Base-by-base conservation (phyloP, 1,140 invertebrate species). In the Dryas iulia region DNA sequence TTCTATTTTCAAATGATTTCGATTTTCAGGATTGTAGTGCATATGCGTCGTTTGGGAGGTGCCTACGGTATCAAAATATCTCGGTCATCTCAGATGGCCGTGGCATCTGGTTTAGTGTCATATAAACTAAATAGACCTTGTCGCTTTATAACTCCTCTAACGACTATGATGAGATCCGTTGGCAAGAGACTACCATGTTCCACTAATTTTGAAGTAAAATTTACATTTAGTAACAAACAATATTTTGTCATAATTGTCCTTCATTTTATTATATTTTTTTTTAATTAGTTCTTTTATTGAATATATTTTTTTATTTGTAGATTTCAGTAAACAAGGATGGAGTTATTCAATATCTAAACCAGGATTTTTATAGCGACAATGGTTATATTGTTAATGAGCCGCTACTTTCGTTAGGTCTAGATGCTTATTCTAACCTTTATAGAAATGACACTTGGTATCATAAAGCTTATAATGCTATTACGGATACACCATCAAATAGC, bases 401-500 rank as follows among this genome's bases (percentile, higher is more conserved):
- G 0, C 31, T 84, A 0, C 63, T 75, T 0, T 18, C 47, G 0
- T 61, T 77, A 8, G 67, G 70, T 5, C 21, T 73, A 8, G 66
- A 69, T 12, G 28, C 66, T 0, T 76, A 74, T 10, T 78, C 78
- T 1, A 88, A 85, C 57, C 94, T 94, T 60, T 96, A 96, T 71
- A 92, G 94, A 39, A 59, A 74, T 39, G 74, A 78, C 10, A 86
- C 93, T 65, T 95, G 95, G 94, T 79, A 92, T 59, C 74, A 94
- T 2, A 86, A 89, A 28, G 92, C 92, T 2, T 93, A 89, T 28
- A 91, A 93, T 56, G 93, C 93, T 0, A 86, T 87, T 53, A 95
- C 95, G 0, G 95, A 96, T 71, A 92, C 94, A 1, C 89, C 95
- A 0, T 90, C 91, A 0, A 95, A 95, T 66, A 94, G 94, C 0